phyloP scores from a whole-genome alignment of 2,888 invertebrate genomes.

The Sycophila texana region DNA sequence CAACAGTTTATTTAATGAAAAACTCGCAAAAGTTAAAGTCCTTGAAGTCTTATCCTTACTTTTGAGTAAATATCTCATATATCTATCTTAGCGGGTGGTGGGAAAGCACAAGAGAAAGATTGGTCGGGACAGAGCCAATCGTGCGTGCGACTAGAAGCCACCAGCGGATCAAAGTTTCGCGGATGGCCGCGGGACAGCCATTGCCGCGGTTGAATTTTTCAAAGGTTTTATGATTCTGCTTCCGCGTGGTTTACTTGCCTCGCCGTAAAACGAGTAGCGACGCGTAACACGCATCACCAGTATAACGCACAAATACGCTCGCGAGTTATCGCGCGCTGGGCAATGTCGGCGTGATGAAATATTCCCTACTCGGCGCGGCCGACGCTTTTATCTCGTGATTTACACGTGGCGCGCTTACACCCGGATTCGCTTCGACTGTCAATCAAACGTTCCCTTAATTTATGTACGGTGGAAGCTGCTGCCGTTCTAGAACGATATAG shows the following conservation, averaged over 20 bases:
- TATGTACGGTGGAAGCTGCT: background rate
- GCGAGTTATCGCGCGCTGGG: slow-evolving; percentile 5
- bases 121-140: background rate
- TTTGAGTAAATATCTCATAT: no score
- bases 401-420: slow-evolving; percentile 5
- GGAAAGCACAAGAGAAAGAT: no score
- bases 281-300: background rate
- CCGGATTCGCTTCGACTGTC: slow-evolving; percentile 26
- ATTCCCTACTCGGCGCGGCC: slow-evolving; percentile 1
- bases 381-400: slow-evolving; percentile 11
- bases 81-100: no score
- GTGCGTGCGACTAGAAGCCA: background rate
- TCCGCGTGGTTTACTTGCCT: slow-evolving; percentile 5
- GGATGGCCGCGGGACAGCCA: background rate
- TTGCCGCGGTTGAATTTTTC: slow-evolving; percentile 36
- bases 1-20: no score
- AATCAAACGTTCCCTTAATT: slow-evolving; percentile 25
- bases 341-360: slow-evolving; percentile 18
- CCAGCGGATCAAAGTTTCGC: slow-evolving; percentile 23
- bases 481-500: background rate
- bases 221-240: slow-evolving; percentile 33
- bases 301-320: background rate
- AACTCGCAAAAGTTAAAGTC: no score
- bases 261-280: slow-evolving; percentile 26
- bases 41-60: no score